These are phyloP conservation scores for Threskiornis aethiopicus DNA, from an alignment of 2,797 vertebrate genomes.

Conservation along the genomic window DNA sequence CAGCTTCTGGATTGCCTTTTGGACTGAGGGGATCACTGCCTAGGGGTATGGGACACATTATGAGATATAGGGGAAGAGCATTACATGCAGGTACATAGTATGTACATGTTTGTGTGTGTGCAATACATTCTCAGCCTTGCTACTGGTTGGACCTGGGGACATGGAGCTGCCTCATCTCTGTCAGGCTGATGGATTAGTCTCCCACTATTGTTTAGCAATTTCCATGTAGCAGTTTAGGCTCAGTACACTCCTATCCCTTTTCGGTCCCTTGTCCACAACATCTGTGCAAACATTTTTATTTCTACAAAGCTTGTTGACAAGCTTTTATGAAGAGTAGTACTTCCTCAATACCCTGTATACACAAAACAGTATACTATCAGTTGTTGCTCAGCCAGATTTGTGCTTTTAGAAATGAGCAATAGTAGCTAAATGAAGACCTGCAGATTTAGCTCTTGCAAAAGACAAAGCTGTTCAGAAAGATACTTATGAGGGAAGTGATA, in stretches of 20 bases:
- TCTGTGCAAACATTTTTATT: neutral
- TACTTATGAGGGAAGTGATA: neutral
- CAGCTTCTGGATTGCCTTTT: neutral
- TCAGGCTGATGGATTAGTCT: neutral
- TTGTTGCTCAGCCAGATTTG: neutral
- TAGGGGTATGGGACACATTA: neutral
- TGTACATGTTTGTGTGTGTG: neutral
- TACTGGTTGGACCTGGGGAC: neutral
- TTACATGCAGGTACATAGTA: accelerated
- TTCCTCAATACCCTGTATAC: neutral
- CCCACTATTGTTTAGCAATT: neutral
- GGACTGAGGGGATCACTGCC: neutral
- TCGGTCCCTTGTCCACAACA: neutral
- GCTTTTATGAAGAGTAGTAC: neutral
- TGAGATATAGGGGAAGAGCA: neutral
- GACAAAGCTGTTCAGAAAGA: neutral
- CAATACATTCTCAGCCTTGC: neutral
- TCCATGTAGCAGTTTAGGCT: neutral
- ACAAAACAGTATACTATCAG: neutral
- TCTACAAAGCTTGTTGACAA: neutral
- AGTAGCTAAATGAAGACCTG: neutral
- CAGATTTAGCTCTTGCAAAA: neutral
- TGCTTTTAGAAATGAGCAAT: neutral
- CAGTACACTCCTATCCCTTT: neutral
- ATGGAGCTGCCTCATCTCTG: neutral